phyloP scores from a whole-genome alignment of 2,797 vertebrate genomes.

The Glossophaga mutica region DNA sequence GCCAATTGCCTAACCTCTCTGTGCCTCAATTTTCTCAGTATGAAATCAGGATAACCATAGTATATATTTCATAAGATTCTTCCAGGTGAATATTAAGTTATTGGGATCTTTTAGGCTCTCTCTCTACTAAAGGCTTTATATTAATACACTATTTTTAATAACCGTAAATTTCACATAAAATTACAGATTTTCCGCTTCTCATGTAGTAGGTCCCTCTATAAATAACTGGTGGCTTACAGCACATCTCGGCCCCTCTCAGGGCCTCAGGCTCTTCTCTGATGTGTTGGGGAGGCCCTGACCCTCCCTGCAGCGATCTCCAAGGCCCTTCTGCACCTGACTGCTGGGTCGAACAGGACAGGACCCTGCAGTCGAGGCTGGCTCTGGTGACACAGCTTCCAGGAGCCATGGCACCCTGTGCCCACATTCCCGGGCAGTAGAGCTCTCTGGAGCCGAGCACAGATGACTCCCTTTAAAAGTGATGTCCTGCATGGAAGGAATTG shows the following conservation, averaged over 20 bases:
- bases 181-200: not conserved
- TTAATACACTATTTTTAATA: not conserved
- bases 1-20: not conserved
- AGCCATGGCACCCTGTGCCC: not conserved
- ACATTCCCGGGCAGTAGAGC: not conserved
- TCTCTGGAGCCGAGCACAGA: not conserved
- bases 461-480: not conserved
- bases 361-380: not conserved
- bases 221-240: not conserved
- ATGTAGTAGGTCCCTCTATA: not conserved
- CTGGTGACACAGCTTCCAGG: not conserved
- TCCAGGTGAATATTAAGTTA: not conserved
- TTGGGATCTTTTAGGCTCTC: not conserved
- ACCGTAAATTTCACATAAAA: not conserved
- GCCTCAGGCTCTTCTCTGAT: not conserved
- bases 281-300: not conserved
- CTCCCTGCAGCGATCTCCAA: not conserved
- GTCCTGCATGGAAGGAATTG: too few species aligned
- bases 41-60: not conserved
- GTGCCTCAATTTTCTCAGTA: conserved; percentile 10
- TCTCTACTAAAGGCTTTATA: not conserved
- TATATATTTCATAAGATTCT: not conserved
- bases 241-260: not conserved
- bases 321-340: not conserved
- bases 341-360: not conserved